Evolutionary conservation across 2,113 vertebrate genomes (phyloP), one percentile per base, ranked within the genome.

Genomic region (Prionailurus viverrinus): DNA sequence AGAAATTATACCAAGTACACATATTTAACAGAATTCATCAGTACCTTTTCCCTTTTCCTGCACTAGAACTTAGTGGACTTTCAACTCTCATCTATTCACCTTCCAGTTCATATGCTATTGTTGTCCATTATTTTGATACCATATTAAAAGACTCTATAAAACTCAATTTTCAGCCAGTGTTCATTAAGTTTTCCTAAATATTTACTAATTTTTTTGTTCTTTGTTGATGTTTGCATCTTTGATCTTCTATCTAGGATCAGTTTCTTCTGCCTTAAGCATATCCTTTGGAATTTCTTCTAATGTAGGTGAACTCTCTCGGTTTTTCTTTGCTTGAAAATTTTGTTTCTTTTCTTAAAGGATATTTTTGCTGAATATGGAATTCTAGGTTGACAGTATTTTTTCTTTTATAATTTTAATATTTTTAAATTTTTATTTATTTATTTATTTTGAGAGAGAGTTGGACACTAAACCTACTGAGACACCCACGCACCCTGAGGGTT

Each of bases 221-320:
- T 71, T 23, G 10, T 63, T 78, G 39, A 18, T 16, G 0, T 96
- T 84, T 76, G 14, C 11, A 66, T 83, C 14, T 36, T 31, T 89
- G 31, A 96, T 68, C 33, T 79, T 90, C 51, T 29, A 53, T 48
- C 33, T 78, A 41, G 29, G 91, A 71, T 76, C 55, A 39, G 41
- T 39, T 79, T 29, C 33, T 39, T 85, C 14, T 94, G 15, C 63
- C 21, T 39, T 85, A 61, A 71, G 65, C 4, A 23, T 73, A 73
- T 96, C 39, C 39, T 88, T 92, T 65, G 71, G 4, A 78, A 23
- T 92, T 92, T 92, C 39, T 94, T 88, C 21, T 94, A 25, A 76
- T 58, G 29, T 31, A 90, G 12, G 21, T 71, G 36, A 71, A 61
- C 36, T 90, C 65, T 87, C 29, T 69, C 48, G 39, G 15, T 61